A percentile compares a stretch with the other conserved stretches of the same genome.
These are phyloP conservation scores for Allophyes oxyacanthae DNA, from an alignment of 2,888 invertebrate species.

Conservation along the genomic window DNA sequence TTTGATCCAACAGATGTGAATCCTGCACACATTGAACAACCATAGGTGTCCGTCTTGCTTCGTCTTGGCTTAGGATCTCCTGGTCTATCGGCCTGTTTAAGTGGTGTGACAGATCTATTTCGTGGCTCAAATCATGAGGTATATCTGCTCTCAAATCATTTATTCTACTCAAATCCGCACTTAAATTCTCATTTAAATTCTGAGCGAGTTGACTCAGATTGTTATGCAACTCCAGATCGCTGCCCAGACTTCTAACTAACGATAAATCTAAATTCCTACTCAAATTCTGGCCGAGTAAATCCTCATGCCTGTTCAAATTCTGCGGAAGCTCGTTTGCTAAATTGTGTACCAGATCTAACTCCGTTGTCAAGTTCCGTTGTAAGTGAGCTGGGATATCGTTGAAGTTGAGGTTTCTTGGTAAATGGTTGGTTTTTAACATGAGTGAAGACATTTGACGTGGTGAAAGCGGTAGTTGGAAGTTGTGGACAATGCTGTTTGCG, in stretches of 20 bases:
- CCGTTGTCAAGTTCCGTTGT: conserved; percentile 62
- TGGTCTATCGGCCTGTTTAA: conserved; percentile 70
- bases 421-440: conserved; percentile 81
- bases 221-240: conserved; percentile 71
- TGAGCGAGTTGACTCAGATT: conserved; percentile 68
- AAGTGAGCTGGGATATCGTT: conserved; percentile 80
- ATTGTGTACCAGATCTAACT: conserved; percentile 73
- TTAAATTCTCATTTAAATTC: conserved; percentile 72
- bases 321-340: conserved; percentile 69
- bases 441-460: conserved; percentile 83
- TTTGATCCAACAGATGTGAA: conserved; percentile 62
- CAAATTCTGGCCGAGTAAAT: conserved; percentile 58
- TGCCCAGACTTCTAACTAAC: conserved; percentile 45
- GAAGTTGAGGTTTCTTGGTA: conserved; percentile 73
- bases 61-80: conserved; percentile 61
- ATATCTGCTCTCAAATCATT: conserved; percentile 63
- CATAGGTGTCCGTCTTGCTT: conserved; percentile 60
- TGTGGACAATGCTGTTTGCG: conserved; percentile 72
- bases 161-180: conserved; percentile 60
- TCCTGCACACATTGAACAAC: conserved; percentile 57
- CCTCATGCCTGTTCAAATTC: conserved; percentile 69
- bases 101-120: conserved; percentile 72
- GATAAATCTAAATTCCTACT: conserved; percentile 58
- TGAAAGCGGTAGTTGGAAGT: conserved; percentile 80
- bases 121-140: conserved; percentile 70